A percentile compares a stretch with the other conserved stretches of the same genome.
Conservation (phyloP, 2,888 invertebrate genomes). For the Ceriagrion tenellum region DNA sequence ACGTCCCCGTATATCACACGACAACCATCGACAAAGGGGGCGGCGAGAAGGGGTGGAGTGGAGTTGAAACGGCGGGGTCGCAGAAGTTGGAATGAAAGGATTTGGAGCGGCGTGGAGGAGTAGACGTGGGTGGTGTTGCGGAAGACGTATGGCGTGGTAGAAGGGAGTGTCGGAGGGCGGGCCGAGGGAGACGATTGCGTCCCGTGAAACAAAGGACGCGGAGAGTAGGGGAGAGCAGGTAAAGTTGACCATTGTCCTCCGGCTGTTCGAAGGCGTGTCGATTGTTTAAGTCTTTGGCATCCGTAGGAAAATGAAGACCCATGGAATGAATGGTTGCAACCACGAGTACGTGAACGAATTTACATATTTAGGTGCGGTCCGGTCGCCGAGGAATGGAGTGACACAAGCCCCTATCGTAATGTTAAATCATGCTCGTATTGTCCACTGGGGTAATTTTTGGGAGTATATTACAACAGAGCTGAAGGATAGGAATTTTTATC, state of each 20-base stretch:
- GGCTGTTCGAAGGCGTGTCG: neutral
- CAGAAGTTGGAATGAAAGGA: conserved; percentile 10
- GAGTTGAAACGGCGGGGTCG: neutral
- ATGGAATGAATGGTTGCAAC: neutral
- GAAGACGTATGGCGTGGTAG: neutral
- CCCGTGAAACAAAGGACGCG: neutral
- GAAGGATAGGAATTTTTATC: no score
- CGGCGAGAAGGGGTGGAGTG: neutral
- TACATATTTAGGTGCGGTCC: neutral
- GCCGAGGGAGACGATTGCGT: neutral
- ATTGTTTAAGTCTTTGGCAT: neutral
- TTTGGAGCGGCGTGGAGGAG: neutral
- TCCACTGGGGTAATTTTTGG: neutral
- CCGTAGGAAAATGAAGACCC: neutral
- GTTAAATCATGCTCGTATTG: neutral
- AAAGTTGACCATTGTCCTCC: neutral
- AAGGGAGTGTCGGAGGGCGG: neutral
- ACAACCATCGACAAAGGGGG: conserved; percentile 28
- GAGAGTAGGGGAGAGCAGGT: neutral
- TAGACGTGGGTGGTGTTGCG: neutral
- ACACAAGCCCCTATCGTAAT: neutral
- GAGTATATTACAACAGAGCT: no score
- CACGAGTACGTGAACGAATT: neutral
- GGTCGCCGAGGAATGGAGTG: neutral
- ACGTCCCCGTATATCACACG: conserved; percentile 3